Percentiles rank a stretch among this genome's conserved stretches.
phyloP scores from a whole-genome alignment of 2,113 vertebrate species.

The Dendrocopos noguchii region DNA sequence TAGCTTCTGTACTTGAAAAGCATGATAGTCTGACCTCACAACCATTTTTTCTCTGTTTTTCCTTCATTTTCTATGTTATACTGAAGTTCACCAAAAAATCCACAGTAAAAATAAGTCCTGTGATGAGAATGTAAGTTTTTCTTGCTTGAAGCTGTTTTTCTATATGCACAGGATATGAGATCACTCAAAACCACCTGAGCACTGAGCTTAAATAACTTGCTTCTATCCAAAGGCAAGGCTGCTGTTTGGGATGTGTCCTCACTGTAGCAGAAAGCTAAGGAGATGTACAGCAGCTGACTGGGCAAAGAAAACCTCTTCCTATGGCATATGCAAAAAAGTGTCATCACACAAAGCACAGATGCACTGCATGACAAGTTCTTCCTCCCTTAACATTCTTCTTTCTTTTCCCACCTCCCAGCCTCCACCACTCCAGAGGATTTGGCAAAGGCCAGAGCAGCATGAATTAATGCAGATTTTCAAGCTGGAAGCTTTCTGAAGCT shows the following conservation, averaged over 20 bases:
- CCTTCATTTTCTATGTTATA: background rate
- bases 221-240: background rate
- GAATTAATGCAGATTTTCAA: background rate
- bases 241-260: background rate
- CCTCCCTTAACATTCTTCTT: background rate
- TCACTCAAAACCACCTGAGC: background rate
- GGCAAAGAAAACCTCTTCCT: background rate
- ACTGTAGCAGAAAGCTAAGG: background rate
- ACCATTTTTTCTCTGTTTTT: background rate
- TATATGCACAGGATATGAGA: background rate
- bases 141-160: background rate
- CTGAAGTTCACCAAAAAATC: background rate
- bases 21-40: background rate
- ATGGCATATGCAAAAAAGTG: background rate
- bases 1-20: background rate
- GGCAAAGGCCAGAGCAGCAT: background rate
- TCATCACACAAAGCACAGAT: background rate
- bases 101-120: background rate
- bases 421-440: background rate
- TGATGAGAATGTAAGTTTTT: background rate
- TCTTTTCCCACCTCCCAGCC: background rate
- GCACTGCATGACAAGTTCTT: background rate
- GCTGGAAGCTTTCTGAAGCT: background rate
- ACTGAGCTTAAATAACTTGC: background rate
- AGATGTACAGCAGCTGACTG: background rate